A percentile compares a stretch with the other conserved stretches of the same genome.
Conservation (phyloP, 2,888 invertebrate genomes). For the Escarpia spicata region DNA sequence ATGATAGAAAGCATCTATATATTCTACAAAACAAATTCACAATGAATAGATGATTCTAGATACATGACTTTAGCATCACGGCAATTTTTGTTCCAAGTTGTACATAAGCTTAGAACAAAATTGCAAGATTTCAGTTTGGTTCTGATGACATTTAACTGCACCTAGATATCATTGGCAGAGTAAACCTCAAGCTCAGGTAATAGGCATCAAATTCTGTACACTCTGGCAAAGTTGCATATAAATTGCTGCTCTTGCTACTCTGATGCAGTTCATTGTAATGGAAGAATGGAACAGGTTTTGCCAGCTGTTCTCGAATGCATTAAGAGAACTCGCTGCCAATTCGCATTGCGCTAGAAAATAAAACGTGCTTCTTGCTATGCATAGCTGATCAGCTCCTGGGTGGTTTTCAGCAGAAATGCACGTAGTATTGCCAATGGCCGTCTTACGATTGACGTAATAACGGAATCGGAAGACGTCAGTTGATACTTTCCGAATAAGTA, state of each 20-base stretch:
- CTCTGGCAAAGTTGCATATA: background rate
- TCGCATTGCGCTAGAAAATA: background rate
- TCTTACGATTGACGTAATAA: background rate
- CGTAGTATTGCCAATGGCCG: background rate
- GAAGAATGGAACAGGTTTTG: background rate
- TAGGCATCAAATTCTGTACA: background rate
- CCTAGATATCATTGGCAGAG: background rate
- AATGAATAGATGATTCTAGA: too few species aligned
- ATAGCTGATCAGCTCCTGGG: background rate
- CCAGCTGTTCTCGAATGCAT: background rate
- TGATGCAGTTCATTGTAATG: background rate
- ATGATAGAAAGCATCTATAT: too few species aligned
- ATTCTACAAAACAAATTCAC: too few species aligned
- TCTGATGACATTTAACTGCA: background rate
- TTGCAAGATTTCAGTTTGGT: background rate
- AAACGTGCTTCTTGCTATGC: constrained; percentile 7
- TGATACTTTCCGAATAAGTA: background rate
- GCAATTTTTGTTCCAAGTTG: too few species aligned
- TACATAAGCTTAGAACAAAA: too few species aligned
- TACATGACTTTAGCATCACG: too few species aligned
- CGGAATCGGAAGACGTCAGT: background rate
- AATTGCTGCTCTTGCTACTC: background rate
- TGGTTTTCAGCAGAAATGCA: background rate
- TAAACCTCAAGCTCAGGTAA: background rate
- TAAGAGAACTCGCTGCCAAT: background rate